A percentile compares a stretch with the other conserved stretches of the same genome.
Conservation (phyloP, 1,140 invertebrate species). For the Cydia pomonella region DNA sequence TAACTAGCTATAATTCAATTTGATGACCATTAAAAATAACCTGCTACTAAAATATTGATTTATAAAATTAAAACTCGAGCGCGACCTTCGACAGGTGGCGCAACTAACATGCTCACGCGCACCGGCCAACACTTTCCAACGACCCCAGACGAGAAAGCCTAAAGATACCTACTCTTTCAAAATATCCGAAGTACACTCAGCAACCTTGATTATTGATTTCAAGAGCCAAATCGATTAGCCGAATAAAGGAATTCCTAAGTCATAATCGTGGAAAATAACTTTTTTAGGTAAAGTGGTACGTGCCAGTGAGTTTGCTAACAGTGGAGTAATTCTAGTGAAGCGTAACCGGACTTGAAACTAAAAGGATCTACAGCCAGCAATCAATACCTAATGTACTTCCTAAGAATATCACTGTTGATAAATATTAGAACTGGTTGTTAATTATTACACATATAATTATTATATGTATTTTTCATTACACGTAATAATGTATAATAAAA, state of each 20-base stretch:
- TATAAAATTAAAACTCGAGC: conserved; percentile 44
- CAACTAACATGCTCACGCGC: conserved; percentile 53
- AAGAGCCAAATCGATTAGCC: conserved; percentile 29
- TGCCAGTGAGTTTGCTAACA: conserved; percentile 27
- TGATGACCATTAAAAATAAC: background rate
- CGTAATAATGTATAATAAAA: background rate
- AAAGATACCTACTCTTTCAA: conserved; percentile 43
- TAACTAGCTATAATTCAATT: background rate
- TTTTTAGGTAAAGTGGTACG: conserved; percentile 8
- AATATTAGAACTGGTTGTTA: background rate
- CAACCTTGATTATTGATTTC: conserved; percentile 44
- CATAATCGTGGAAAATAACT: conserved; percentile 33
- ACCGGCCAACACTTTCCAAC: conserved; percentile 61
- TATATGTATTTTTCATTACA: background rate
- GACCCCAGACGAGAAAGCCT: conserved; percentile 54
- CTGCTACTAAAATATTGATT: conserved; percentile 15
- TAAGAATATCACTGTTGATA: background rate
- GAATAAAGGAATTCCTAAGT: conserved; percentile 31
- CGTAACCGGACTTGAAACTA: conserved; percentile 20
- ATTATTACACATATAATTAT: no score
- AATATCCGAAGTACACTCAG: conserved; percentile 36
- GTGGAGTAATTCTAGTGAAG: conserved; percentile 30
- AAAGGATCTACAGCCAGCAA: background rate
- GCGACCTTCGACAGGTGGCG: conserved; percentile 56
- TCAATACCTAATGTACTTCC: background rate